Evolutionary conservation across 2,888 invertebrate species (phyloP), one percentile per base, ranked within the genome.

Genomic region (Gortyna flavago): DNA sequence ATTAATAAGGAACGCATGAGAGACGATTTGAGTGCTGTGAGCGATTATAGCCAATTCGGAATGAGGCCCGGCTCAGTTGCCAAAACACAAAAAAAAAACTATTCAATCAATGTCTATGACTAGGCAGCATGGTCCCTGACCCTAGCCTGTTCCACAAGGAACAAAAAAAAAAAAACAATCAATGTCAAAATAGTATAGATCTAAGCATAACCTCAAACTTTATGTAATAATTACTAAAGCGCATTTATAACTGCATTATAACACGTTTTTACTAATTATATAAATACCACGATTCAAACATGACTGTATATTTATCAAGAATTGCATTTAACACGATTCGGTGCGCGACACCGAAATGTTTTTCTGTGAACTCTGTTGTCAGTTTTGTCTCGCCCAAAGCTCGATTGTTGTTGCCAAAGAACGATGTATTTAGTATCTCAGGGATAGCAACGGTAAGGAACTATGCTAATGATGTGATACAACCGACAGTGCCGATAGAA

Each of bases 261-360:
- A 66, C 2, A 44, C 1, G 35, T 69, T 73, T 74, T 57, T 79
- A 41, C 25, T 41, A 32, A 69, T 44, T 51, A 80, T 68, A 72
- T 41, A 72, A 64, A 80, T 61, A 67, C 32, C 7, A 44, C 2
- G 16, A 71, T 51, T 73, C 75, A 80, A 92, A 51, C n/a, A 96
- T 96, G 96, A 93, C 94, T 54, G 93, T 94, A 74, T 95, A 92
- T 92, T 93, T 96, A 93, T 94, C 95, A 88, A 95, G 95, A 95
- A 94, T 95, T 91, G 92, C 88, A 54, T 91, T 92, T 80, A 91
- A 84, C 44, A 81, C 90, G 0, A n/a, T 93, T 29, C 92, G 94
- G 65, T 89, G 88, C 57, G 85, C 87, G 18, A 79, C 89, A 44
- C 84, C 88, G 1, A 93, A 90, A 81, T 88, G 87, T 90, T 89